These are phyloP conservation scores for Corydoras maculifer DNA, from an alignment of 2,113 vertebrate species.

Conservation along the genomic window DNA sequence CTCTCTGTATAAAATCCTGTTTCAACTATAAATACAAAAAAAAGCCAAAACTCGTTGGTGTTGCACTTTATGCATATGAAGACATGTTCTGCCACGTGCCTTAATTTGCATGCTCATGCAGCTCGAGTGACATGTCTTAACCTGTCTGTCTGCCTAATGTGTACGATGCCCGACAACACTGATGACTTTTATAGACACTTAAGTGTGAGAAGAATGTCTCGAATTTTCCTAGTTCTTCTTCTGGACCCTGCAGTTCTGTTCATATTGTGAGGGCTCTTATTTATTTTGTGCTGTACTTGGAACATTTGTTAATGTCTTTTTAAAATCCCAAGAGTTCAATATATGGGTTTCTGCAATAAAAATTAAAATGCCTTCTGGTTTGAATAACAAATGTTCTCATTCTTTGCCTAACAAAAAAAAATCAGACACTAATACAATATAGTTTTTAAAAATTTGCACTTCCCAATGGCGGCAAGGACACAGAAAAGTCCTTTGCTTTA, in stretches of 20 bases:
- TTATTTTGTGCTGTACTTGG: background rate
- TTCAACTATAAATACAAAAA: background rate
- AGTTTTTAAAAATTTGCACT: too few species aligned
- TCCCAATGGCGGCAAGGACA: too few species aligned
- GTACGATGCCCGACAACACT: slow-evolving; percentile 1
- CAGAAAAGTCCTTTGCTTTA: too few species aligned
- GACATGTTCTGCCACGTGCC: slow-evolving; percentile 32
- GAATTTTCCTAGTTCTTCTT: background rate
- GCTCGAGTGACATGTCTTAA: slow-evolving; percentile 8
- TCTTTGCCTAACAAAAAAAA: background rate
- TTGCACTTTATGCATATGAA: slow-evolving; percentile 21
- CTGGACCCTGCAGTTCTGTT: slow-evolving; percentile 7
- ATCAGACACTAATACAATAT: too few species aligned
- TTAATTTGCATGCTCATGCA: slow-evolving; percentile 33
- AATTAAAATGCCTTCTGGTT: slow-evolving; percentile 2
- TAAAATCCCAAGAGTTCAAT: background rate
- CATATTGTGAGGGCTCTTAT: background rate
- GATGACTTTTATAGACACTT: background rate
- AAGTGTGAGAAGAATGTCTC: slow-evolving; percentile 15
- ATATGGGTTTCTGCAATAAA: slow-evolving; percentile 10
- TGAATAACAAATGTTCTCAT: background rate
- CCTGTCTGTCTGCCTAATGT: slow-evolving; percentile 15
- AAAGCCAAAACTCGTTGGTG: background rate
- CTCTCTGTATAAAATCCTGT: background rate
- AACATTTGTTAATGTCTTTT: background rate